These are phyloP conservation scores for Cetoscarus ocellatus DNA, from an alignment of 2,797 vertebrate species.

Conservation along the genomic window DNA sequence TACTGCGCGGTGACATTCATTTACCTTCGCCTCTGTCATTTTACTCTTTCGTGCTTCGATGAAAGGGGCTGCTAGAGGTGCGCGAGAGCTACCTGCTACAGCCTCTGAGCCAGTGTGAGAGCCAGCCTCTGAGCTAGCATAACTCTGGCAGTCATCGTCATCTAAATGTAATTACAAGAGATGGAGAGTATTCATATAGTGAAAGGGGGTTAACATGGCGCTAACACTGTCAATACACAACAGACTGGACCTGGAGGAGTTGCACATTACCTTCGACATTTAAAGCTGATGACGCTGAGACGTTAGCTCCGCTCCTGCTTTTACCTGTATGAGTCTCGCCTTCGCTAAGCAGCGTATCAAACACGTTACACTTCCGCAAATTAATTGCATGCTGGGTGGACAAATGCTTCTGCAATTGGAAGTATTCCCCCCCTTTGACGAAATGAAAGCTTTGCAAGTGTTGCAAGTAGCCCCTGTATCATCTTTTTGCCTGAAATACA, in stretches of 20 bases:
- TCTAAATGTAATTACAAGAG: neutral
- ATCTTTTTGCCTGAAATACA: too few species aligned
- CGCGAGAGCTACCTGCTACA: neutral
- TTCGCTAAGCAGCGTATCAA: too few species aligned
- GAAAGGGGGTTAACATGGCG: neutral
- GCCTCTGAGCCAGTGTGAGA: neutral
- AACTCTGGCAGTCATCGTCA: neutral
- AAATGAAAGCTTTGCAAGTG: too few species aligned
- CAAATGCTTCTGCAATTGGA: too few species aligned
- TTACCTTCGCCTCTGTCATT: neutral
- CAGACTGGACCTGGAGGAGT: neutral
- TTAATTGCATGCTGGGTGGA: too few species aligned
- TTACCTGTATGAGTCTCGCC: too few species aligned
- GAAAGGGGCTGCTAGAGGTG: neutral
- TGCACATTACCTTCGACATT: too few species aligned
- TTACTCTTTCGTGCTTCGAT: neutral
- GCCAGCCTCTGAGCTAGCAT: neutral
- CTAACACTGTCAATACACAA: neutral
- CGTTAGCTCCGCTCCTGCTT: too few species aligned
- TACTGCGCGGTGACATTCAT: neutral
- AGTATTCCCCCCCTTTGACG: too few species aligned
- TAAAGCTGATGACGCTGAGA: too few species aligned
- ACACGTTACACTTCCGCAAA: too few species aligned
- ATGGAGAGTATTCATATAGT: neutral
- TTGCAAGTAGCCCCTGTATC: too few species aligned